phyloP scores from a whole-genome alignment of 2,888 invertebrate species.

The Leptinotarsa haldemani region DNA sequence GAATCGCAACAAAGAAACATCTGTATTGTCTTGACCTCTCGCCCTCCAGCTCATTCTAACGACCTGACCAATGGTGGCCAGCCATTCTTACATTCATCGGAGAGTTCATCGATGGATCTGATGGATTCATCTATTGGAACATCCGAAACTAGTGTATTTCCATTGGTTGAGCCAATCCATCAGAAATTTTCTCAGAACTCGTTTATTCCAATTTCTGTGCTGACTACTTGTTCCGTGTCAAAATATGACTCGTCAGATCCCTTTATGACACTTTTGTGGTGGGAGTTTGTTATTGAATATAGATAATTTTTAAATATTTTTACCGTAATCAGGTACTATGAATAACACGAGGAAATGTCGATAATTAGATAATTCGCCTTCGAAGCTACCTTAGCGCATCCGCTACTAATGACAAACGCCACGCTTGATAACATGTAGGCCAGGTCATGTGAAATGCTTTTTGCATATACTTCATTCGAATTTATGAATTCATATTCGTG shows the following conservation, averaged over 20 bases:
- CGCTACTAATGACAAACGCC: background rate
- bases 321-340: background rate
- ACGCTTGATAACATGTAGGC: background rate
- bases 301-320: background rate
- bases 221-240: conserved; percentile 2
- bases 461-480: too few species aligned
- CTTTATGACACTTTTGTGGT: background rate
- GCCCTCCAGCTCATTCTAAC: too few species aligned
- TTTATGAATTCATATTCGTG: background rate
- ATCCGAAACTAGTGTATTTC: too few species aligned
- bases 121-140: too few species aligned
- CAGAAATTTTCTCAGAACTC: too few species aligned
- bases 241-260: too few species aligned
- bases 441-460: conserved; percentile 2
- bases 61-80: too few species aligned
- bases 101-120: too few species aligned
- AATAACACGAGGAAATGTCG: background rate
- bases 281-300: background rate
- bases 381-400: background rate
- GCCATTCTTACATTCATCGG: too few species aligned
- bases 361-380: background rate
- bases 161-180: too few species aligned
- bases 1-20: too few species aligned
- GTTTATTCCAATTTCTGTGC: background rate
- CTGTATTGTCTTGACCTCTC: too few species aligned